phyloP scores from a whole-genome alignment of 2,888 invertebrate species.

The Chrysomela aeneicollis region DNA sequence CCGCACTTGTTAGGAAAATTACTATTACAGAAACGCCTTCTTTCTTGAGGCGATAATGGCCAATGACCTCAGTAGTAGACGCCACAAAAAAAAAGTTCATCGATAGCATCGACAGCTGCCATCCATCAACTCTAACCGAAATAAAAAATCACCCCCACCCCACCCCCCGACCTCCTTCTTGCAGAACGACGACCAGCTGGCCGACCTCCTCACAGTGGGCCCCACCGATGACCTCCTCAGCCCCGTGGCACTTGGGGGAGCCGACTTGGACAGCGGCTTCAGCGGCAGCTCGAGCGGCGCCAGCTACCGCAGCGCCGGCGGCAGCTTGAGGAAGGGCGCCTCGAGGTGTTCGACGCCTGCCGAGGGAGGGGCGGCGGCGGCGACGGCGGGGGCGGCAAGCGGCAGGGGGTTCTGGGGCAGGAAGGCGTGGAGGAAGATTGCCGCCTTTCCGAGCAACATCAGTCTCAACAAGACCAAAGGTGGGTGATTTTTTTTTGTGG shows the following conservation, averaged over 20 bases:
- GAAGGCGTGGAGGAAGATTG: slow-evolving; percentile 81
- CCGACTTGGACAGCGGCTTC: slow-evolving; percentile 81
- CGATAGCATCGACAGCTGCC: no score
- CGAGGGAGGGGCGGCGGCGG: slow-evolving; percentile 22
- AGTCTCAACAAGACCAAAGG: slow-evolving; percentile 74
- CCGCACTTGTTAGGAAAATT: no score
- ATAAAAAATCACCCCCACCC: no score
- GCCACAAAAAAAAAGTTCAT: no score
- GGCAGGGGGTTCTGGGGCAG: slow-evolving; percentile 73
- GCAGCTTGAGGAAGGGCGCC: slow-evolving; percentile 65
- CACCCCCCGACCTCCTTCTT: no score
- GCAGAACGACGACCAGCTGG: no score
- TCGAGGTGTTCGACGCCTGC: slow-evolving; percentile 45
- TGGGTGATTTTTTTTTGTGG: slow-evolving; percentile 55
- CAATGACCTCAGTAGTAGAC: no score
- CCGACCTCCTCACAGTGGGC: slow-evolving; percentile 60
- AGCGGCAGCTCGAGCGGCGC: slow-evolving; percentile 85
- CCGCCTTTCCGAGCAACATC: slow-evolving; percentile 76
- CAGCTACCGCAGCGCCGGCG: slow-evolving; percentile 71
- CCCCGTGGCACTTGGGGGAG: slow-evolving; percentile 64
- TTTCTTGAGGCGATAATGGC: no score
- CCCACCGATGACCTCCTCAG: slow-evolving; percentile 78
- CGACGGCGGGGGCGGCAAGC: slow-evolving; percentile 58
- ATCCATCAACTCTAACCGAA: no score
- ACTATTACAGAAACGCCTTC: no score